phyloP scores from a whole-genome alignment of 2,888 invertebrate genomes.

The Physocephala rufipes region DNA sequence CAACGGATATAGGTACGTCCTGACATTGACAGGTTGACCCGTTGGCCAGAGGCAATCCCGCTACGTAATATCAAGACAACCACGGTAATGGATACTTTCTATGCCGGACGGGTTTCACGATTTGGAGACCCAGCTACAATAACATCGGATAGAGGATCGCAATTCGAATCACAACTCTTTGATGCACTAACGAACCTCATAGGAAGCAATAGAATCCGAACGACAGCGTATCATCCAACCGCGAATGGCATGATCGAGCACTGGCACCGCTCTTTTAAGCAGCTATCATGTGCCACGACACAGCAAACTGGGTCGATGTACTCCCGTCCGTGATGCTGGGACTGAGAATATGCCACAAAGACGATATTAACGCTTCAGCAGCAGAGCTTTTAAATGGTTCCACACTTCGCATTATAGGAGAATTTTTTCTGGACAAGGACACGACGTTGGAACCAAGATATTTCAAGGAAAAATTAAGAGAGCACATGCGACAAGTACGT shows the following conservation, averaged over 20 bases:
- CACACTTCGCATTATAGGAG: background rate
- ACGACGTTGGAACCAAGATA: background rate
- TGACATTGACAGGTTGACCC: background rate
- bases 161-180: constrained; percentile 56
- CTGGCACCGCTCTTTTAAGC: background rate
- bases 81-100: constrained; percentile 19
- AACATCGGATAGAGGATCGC: constrained; percentile 56
- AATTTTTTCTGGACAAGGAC: constrained; percentile 6
- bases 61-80: background rate
- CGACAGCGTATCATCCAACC: constrained; percentile 58
- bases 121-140: constrained; percentile 59
- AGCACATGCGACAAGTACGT: constrained; percentile 35
- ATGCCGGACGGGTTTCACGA: constrained; percentile 58
- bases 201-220: constrained; percentile 47
- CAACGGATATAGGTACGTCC: too few species aligned
- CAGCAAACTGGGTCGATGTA: too few species aligned
- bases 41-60: constrained; percentile 1
- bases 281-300: background rate
- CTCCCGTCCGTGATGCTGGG: too few species aligned
- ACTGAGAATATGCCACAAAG: constrained; percentile 1
- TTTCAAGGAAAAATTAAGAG: constrained; percentile 15
- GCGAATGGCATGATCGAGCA: constrained; percentile 57
- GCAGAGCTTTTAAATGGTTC: background rate
- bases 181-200: constrained; percentile 47
- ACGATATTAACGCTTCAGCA: background rate